Percentiles rank a stretch among this genome's conserved stretches.
Evolutionary conservation across 2,888 invertebrate species (phyloP).

Genomic region (Xanthorhoe spadicearia): DNA sequence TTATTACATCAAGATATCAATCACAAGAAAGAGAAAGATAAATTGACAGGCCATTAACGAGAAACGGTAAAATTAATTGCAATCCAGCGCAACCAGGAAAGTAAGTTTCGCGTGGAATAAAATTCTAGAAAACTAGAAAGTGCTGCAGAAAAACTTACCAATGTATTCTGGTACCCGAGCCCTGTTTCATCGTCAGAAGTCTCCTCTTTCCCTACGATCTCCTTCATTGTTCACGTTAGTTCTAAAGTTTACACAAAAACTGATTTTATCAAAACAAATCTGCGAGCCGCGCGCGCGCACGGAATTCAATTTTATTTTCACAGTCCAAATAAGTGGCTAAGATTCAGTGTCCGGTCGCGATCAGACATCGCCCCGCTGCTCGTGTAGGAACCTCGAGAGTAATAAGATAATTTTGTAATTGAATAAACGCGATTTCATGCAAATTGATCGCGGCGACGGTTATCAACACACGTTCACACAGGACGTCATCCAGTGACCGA

Average conservation of each 20-base stretch:
- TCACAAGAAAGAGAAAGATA: no score
- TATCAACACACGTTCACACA: constrained; percentile 66
- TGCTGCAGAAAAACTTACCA: constrained; percentile 80
- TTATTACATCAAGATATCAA: no score
- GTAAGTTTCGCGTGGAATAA: constrained; percentile 42
- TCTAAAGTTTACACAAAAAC: constrained; percentile 61
- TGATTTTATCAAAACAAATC: constrained; percentile 66
- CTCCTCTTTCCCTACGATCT: constrained; percentile 68
- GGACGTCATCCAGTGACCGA: constrained; percentile 71
- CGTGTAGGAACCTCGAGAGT: constrained; percentile 61
- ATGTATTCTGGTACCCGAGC: constrained; percentile 88
- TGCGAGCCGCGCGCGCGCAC: constrained; percentile 45
- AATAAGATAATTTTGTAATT: constrained; percentile 75
- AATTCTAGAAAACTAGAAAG: constrained; percentile 70
- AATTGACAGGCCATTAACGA: not conserved
- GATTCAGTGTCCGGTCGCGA: constrained; percentile 60
- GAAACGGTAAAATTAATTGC: not conserved
- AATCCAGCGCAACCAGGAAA: constrained; percentile 6
- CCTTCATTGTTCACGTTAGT: constrained; percentile 69
- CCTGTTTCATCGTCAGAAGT: constrained; percentile 86
- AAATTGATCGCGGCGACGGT: constrained; percentile 69
- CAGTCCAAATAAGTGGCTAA: constrained; percentile 54
- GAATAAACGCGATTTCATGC: constrained; percentile 77
- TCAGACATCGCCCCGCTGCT: constrained; percentile 61
- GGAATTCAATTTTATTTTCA: constrained; percentile 49